Conservation (phyloP, 2,797 vertebrate genomes). For the Huso huso region DNA sequence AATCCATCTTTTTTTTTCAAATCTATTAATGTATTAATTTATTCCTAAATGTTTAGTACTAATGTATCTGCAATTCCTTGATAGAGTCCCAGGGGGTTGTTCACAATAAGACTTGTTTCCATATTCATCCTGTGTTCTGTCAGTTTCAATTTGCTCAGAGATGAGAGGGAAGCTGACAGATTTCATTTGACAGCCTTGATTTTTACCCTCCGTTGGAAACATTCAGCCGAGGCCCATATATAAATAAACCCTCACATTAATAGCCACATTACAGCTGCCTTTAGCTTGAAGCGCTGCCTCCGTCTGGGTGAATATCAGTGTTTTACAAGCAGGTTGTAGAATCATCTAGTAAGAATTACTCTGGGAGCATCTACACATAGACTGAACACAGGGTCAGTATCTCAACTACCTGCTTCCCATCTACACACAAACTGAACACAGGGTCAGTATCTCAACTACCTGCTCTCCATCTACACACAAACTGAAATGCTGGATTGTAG, state of each 20-base stretch:
- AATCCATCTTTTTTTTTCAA: too few species aligned
- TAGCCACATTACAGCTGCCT: not conserved
- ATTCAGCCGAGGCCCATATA: not conserved
- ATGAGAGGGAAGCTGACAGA: not conserved
- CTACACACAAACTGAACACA: too few species aligned
- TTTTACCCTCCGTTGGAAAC: not conserved
- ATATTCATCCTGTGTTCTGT: conserved; percentile 3
- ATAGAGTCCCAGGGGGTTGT: not conserved
- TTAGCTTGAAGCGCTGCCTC: not conserved
- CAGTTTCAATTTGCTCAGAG: not conserved
- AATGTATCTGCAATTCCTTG: too few species aligned
- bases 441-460: too few species aligned
- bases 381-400: too few species aligned
- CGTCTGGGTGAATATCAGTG: not conserved
- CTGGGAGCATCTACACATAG: too few species aligned
- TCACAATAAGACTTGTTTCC: conserved; percentile 1
- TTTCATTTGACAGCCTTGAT: not conserved
- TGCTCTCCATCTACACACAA: too few species aligned
- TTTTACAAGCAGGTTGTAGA: not conserved
- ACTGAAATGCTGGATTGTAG: too few species aligned
- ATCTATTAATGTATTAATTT: too few species aligned
- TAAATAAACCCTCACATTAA: not conserved
- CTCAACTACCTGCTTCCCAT: too few species aligned
- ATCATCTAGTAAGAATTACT: too few species aligned
- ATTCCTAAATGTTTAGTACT: too few species aligned